Conservation (phyloP, 1,140 invertebrate species). For the Sipha flava region DNA sequence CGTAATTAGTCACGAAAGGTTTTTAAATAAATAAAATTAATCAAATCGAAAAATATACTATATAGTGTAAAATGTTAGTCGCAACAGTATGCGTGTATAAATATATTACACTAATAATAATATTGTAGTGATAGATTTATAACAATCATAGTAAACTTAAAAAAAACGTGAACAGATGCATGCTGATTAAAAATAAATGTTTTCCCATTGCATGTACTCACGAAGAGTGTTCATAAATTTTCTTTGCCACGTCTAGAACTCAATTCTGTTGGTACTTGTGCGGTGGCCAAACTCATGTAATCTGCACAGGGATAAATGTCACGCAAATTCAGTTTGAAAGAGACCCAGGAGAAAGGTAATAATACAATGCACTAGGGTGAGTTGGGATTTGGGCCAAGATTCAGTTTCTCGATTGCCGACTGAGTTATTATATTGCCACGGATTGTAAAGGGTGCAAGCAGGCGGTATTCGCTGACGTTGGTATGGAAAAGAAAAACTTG, state of each 20-base stretch:
- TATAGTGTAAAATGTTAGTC: no score
- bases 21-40: no score
- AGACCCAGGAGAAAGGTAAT: conserved; percentile 11
- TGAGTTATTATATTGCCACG: conserved; percentile 5
- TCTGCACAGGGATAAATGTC: conserved; percentile 8
- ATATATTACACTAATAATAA: no score
- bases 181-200: no score
- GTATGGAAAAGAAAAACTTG: conserved; percentile 10
- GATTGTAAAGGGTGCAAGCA: neutral
- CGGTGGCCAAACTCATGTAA: conserved; percentile 7
- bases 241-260: neutral
- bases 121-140: no score
- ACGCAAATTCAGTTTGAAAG: conserved; percentile 24
- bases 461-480: conserved; percentile 7
- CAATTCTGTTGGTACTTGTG: neutral
- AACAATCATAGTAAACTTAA: no score
- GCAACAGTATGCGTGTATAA: no score
- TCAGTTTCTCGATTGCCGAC: conserved; percentile 8
- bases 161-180: no score
- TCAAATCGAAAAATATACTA: no score
- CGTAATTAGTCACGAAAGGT: no score
- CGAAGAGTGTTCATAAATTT: neutral
- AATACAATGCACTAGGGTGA: neutral
- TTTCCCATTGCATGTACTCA: no score
- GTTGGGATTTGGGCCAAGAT: conserved; percentile 8